Percentiles rank a stretch among this genome's conserved stretches.
Evolutionary conservation across 2,888 invertebrate species (phyloP).

Genomic region (Pyralis farinalis): DNA sequence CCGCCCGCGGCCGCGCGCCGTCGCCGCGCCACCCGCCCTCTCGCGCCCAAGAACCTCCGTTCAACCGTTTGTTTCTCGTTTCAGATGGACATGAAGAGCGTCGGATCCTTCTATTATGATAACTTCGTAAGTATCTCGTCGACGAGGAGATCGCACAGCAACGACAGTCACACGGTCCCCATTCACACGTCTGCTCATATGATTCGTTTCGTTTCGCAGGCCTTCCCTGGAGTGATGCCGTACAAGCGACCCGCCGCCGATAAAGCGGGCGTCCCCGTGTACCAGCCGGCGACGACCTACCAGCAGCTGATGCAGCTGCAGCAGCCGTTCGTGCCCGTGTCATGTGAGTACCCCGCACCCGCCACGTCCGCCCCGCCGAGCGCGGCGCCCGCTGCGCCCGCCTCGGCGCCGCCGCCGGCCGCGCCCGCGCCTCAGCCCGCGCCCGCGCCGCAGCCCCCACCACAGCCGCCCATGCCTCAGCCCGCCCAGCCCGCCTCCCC

Average conservation of each 20-base stretch:
- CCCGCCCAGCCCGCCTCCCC: constrained; percentile 61
- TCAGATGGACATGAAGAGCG: constrained; percentile 98
- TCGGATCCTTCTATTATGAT: constrained; percentile 97
- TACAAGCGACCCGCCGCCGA: constrained; percentile 98
- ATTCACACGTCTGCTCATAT: too few species aligned
- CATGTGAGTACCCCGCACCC: constrained; percentile 97
- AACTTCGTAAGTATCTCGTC: constrained; percentile 92
- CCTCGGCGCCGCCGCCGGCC: constrained; percentile 35
- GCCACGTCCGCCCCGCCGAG: constrained; percentile 83
- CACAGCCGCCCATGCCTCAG: constrained; percentile 36
- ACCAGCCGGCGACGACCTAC: constrained; percentile 95
- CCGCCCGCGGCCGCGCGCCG: constrained; percentile 47
- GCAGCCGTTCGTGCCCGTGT: constrained; percentile 98
- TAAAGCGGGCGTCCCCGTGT: constrained; percentile 97
- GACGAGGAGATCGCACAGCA: background rate
- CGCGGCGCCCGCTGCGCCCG: constrained; percentile 44
- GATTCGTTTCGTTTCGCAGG: constrained; percentile 75
- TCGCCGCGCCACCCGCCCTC: constrained; percentile 28
- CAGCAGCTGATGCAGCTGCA: constrained; percentile 97
- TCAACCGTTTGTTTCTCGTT: constrained; percentile 81
- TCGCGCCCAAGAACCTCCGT: constrained; percentile 42
- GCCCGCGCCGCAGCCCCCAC: constrained; percentile 51
- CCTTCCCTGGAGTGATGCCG: constrained; percentile 97
- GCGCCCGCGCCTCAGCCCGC: constrained; percentile 81
- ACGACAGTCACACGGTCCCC: background rate